phyloP scores from a whole-genome alignment of 2,888 invertebrate genomes.

The Syritta pipiens region DNA sequence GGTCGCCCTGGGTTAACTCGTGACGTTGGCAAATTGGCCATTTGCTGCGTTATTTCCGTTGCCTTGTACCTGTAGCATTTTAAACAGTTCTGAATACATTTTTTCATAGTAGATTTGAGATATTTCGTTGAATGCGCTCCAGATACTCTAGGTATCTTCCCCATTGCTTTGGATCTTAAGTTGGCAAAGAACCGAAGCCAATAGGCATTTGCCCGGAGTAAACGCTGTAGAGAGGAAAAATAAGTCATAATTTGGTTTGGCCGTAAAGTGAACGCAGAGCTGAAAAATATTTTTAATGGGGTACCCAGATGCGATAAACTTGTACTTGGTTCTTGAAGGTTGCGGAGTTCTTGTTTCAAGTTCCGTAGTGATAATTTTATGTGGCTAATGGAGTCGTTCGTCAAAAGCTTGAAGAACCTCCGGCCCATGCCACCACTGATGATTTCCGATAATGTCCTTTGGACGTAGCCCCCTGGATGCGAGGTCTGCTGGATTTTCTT shows the following conservation, averaged over 20 bases:
- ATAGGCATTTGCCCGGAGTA: not conserved
- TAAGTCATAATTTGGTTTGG: constrained; percentile 1
- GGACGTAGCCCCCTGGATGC: constrained; percentile 66
- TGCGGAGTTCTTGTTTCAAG: constrained; percentile 7
- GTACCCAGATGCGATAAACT: constrained; percentile 27
- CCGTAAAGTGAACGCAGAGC: constrained; percentile 30
- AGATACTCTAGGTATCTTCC: constrained; percentile 51
- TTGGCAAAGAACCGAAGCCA: constrained; percentile 6
- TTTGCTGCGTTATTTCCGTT: constrained; percentile 11
- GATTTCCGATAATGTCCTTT: constrained; percentile 27
- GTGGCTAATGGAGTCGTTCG: too few species aligned
- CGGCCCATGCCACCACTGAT: constrained; percentile 70
- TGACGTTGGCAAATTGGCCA: constrained; percentile 23
- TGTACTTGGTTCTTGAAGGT: not conserved
- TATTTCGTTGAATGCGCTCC: constrained; percentile 15
- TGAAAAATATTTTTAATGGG: too few species aligned
- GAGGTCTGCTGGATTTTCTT: constrained; percentile 69
- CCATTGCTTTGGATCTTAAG: not conserved
- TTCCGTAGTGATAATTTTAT: too few species aligned
- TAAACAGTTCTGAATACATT: constrained; percentile 2
- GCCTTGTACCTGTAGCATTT: constrained; percentile 29
- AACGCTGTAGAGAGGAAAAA: constrained; percentile 5
- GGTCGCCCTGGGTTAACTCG: constrained; percentile 17
- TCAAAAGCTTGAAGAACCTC: constrained; percentile 30
- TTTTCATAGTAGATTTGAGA: not conserved